A percentile compares a stretch with the other conserved stretches of the same genome.
Conservation (phyloP, 2,888 invertebrate species). For the Acronicta leporina region DNA sequence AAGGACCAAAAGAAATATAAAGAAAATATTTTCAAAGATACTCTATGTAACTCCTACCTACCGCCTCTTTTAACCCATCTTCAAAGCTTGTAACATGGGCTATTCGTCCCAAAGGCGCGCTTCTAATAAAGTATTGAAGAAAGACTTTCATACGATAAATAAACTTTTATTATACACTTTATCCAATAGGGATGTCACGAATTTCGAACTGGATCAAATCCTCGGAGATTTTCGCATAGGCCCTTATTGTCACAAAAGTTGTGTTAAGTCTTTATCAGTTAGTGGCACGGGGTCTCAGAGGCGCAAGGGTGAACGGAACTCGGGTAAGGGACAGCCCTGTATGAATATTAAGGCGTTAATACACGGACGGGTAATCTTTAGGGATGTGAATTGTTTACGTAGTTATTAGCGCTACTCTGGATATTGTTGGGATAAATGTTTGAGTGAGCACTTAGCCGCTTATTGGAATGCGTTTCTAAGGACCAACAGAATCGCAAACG, state of each 20-base stretch:
- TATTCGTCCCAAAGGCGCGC: constrained; percentile 35
- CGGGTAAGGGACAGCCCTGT: constrained; percentile 21
- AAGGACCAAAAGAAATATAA: constrained; percentile 7
- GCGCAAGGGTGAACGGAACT: neutral
- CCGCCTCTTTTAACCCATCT: constrained; percentile 5
- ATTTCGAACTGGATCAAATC: constrained; percentile 14
- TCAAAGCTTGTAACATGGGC: constrained; percentile 21
- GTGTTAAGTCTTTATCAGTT: constrained; percentile 28
- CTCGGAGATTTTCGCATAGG: constrained; percentile 7
- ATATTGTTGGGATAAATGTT: constrained; percentile 17
- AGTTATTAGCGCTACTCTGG: constrained; percentile 23
- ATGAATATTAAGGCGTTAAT: constrained; percentile 28
- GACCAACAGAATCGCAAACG: neutral
- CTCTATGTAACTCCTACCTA: constrained; percentile 1
- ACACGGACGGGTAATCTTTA: constrained; percentile 14
- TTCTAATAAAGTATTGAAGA: constrained; percentile 60
- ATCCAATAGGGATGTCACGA: constrained; percentile 16
- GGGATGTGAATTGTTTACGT: constrained; percentile 38
- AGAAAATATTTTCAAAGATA: constrained; percentile 12
- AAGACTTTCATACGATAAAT: constrained; percentile 50
- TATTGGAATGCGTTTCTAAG: constrained; percentile 3
- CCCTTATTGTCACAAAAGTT: constrained; percentile 13
- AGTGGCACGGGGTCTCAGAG: constrained; percentile 11
- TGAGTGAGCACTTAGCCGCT: constrained; percentile 9
- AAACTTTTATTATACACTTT: constrained; percentile 36